Percentiles rank a stretch among this genome's conserved stretches.
Conservation (phyloP, 2,113 vertebrate species). For the Antechinus flavipes region DNA sequence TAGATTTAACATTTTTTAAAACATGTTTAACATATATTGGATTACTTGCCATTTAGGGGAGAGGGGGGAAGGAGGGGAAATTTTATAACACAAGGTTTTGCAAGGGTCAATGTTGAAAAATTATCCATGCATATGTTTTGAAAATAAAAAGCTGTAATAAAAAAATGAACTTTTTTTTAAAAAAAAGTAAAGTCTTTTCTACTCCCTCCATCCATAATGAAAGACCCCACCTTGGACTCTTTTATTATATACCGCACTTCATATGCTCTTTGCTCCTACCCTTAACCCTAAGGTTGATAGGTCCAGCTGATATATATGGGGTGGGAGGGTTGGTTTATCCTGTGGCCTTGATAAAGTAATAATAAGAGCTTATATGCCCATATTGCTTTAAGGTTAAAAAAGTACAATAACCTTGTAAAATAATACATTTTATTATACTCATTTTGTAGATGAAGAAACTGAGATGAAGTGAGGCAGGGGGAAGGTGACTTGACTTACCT, state of each 20-base stretch:
- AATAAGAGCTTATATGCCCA: background rate
- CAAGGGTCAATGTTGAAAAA: too few relatives aligned
- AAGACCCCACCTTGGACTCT: background rate
- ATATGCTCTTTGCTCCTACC: background rate
- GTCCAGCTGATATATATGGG: background rate
- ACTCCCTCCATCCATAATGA: background rate
- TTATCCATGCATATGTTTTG: too few relatives aligned
- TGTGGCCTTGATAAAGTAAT: background rate
- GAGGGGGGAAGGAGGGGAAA: too few relatives aligned
- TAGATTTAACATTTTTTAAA: too few relatives aligned
- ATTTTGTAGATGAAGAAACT: background rate
- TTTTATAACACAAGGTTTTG: too few relatives aligned
- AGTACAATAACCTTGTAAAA: background rate
- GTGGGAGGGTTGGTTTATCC: background rate
- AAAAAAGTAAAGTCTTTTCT: background rate
- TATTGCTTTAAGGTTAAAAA: background rate
- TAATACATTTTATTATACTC: background rate
- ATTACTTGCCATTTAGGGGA: too few relatives aligned
- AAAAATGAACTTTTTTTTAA: too few relatives aligned
- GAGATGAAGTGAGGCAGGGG: background rate
- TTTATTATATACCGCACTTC: background rate
- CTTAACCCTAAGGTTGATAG: background rate
- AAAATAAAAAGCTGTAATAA: too few relatives aligned
- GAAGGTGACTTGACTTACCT: background rate
- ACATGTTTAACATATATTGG: too few relatives aligned